These are phyloP conservation scores for Gymnothorax reevesii DNA, from an alignment of 2,797 vertebrate genomes.

Conservation along the genomic window DNA sequence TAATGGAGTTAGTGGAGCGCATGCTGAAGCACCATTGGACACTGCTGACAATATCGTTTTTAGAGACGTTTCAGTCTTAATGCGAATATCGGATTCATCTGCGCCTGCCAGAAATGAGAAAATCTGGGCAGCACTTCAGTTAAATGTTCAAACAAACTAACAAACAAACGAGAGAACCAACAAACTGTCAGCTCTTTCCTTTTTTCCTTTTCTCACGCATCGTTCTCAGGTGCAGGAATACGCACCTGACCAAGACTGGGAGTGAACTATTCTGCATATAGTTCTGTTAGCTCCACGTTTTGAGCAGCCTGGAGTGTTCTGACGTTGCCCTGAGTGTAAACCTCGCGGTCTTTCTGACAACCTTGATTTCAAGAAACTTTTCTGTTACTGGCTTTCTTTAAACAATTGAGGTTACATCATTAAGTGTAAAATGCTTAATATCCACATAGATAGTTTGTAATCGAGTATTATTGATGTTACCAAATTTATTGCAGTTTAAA, in stretches of 20 bases:
- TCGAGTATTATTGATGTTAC: neutral
- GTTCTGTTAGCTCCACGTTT: neutral
- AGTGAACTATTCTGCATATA: neutral
- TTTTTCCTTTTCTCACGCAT: neutral
- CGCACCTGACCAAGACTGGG: neutral
- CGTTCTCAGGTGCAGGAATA: neutral
- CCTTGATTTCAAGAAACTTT: neutral
- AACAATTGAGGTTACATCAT: neutral
- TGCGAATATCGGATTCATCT: neutral
- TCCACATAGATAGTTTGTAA: neutral
- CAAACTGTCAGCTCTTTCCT: neutral
- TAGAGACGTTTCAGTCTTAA: no score
- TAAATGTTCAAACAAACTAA: neutral
- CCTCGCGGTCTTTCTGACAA: neutral
- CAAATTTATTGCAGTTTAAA: no score
- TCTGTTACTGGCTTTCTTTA: neutral
- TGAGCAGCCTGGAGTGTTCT: neutral
- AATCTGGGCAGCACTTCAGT: neutral
- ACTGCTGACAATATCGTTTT: neutral
- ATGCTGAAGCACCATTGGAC: neutral
- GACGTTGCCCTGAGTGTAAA: neutral
- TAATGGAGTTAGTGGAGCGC: neutral
- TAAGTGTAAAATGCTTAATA: neutral
- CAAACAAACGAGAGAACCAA: neutral
- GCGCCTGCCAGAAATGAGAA: neutral